A percentile compares a stretch with the other conserved stretches of the same genome.
These are phyloP conservation scores for Tryphoninae sp. DNA, from an alignment of 2,888 invertebrate species.

Conservation along the genomic window DNA sequence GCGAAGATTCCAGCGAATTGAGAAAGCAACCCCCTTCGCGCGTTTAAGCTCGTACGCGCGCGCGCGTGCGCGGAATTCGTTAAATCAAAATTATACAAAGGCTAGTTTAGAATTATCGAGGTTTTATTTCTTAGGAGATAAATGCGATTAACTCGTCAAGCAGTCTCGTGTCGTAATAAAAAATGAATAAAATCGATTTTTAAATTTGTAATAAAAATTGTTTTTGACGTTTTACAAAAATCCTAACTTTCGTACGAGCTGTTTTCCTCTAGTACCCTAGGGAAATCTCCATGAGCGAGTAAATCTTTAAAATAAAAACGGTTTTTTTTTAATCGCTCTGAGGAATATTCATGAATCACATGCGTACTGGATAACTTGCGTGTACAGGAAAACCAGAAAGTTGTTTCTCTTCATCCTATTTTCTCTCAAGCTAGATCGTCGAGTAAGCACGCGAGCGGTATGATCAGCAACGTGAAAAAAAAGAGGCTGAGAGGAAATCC, in stretches of 20 bases:
- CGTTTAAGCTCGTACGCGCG: background rate
- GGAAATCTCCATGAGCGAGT: too few relatives aligned
- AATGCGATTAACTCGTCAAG: too few relatives aligned
- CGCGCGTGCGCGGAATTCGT: background rate
- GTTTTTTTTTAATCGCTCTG: background rate
- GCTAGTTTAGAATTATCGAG: too few relatives aligned
- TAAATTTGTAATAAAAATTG: too few relatives aligned
- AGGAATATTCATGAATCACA: conserved; percentile 13
- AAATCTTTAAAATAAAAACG: background rate
- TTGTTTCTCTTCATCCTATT: conserved; percentile 36
- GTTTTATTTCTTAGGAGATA: too few relatives aligned
- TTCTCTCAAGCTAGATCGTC: conserved; percentile 19
- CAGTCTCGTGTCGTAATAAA: too few relatives aligned
- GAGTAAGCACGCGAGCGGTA: conserved; percentile 6
- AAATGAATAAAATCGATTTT: too few relatives aligned
- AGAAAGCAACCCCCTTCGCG: background rate
- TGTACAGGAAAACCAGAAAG: conserved; percentile 32
- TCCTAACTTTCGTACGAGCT: too few relatives aligned
- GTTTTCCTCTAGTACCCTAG: too few relatives aligned
- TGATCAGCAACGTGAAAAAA: background rate
- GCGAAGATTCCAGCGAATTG: background rate
- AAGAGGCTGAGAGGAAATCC: conserved; percentile 30
- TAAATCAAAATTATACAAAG: too few relatives aligned
- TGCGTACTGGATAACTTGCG: background rate
- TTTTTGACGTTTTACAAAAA: too few relatives aligned